phyloP scores from a whole-genome alignment of 2,797 vertebrate species.

The Nannoperca australis region DNA sequence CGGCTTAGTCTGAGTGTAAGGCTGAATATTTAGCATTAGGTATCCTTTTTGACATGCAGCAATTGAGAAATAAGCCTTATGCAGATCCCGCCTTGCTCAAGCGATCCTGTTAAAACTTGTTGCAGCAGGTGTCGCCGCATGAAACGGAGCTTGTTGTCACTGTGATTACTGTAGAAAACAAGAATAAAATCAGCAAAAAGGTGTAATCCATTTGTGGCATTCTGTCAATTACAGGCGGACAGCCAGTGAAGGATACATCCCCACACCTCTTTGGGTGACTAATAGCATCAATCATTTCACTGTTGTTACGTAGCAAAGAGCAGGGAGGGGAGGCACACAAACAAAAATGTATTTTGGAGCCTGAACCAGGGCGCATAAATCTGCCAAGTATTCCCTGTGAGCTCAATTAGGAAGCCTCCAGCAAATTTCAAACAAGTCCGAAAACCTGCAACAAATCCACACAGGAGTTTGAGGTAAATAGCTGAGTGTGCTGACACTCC shows the following conservation, averaged over 20 bases:
- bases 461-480: too few relatives aligned
- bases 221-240: not conserved
- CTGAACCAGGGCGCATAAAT: too few relatives aligned
- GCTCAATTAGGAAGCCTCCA: too few relatives aligned
- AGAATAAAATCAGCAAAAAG: not conserved
- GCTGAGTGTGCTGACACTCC: too few relatives aligned
- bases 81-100: not conserved
- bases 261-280: not conserved
- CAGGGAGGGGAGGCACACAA: too few relatives aligned
- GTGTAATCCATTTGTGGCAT: not conserved
- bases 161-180: not conserved
- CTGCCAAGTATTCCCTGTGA: too few relatives aligned
- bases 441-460: too few relatives aligned
- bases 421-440: too few relatives aligned
- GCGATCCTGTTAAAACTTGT: not conserved
- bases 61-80: not conserved
- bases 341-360: too few relatives aligned
- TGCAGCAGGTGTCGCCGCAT: not conserved
- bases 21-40: not conserved
- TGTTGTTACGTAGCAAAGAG: too few relatives aligned
- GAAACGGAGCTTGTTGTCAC: not conserved
- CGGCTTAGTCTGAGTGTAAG: not conserved
- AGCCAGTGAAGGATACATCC: not conserved
- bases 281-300: too few relatives aligned
- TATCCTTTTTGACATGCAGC: not conserved